These are phyloP conservation scores for Onchidella celtica DNA, from an alignment of 2,888 invertebrate species.

Conservation along the genomic window DNA sequence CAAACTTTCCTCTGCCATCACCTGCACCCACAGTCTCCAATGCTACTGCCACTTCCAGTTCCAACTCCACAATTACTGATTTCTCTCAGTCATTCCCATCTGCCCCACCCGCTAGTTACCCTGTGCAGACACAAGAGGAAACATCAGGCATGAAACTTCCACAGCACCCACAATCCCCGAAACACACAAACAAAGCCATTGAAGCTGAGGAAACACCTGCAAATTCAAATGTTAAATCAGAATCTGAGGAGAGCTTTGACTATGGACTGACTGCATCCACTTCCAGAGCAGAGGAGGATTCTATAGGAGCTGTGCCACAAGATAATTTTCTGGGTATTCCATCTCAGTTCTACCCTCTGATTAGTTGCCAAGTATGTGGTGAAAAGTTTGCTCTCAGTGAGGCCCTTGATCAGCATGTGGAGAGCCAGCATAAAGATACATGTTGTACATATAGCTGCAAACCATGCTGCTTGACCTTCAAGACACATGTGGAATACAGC, in stretches of 20 bases:
- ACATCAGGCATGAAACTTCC: constrained; percentile 42
- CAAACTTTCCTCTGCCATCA: constrained; percentile 45
- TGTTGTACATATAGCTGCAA: constrained; percentile 41
- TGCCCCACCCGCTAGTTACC: constrained; percentile 28
- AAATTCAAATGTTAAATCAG: constrained; percentile 33
- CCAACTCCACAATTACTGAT: constrained; percentile 43
- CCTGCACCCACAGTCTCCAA: neutral
- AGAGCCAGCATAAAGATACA: constrained; percentile 47
- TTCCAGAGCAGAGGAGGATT: constrained; percentile 27
- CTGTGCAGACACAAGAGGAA: constrained; percentile 13
- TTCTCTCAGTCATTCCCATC: constrained; percentile 41
- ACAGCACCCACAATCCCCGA: constrained; percentile 35
- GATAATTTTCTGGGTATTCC: constrained; percentile 49
- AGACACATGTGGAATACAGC: constrained; percentile 41
- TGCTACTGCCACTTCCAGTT: constrained; percentile 6
- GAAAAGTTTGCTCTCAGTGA: constrained; percentile 50
- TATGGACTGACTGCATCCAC: constrained; percentile 33
- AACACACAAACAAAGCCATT: constrained; percentile 1
- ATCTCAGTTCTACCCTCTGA: constrained; percentile 45
- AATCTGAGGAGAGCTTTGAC: constrained; percentile 46
- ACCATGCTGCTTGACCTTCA: constrained; percentile 42
- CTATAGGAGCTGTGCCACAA: constrained; percentile 10
- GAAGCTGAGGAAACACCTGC: constrained; percentile 26
- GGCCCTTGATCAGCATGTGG: constrained; percentile 50
- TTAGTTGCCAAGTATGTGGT: constrained; percentile 49